A percentile compares a stretch with the other conserved stretches of the same genome.
Conservation (phyloP, 30 jellyfish, hydroid and myxozoan genomes). For the Sanderia malayensis region DNA sequence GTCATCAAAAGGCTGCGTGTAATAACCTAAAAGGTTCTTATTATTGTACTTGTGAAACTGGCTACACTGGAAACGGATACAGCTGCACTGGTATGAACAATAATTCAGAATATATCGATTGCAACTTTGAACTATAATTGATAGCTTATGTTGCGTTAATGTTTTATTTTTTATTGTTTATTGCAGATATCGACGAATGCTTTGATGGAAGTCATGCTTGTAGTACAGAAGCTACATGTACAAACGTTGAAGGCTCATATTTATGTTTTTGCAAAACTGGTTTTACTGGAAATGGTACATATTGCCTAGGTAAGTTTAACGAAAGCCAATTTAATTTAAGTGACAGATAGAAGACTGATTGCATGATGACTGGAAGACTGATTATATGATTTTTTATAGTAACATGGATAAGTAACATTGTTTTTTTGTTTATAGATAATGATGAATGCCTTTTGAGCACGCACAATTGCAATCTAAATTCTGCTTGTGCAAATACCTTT, state of each 20-base stretch:
- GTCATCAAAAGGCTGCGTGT: conserved; percentile 31
- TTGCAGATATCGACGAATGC: conserved; percentile 69
- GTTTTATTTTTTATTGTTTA: no score
- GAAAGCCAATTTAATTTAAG: no score
- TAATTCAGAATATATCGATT: no score
- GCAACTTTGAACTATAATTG: no score
- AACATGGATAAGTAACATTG: no score
- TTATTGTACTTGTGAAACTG: conserved; percentile 30
- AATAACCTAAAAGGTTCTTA: conserved; percentile 23
- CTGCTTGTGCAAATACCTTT: conserved; percentile 44
- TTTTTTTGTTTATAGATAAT: conserved; percentile 35
- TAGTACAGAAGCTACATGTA: conserved; percentile 20
- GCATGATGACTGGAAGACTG: no score
- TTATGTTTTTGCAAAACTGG: conserved; percentile 32
- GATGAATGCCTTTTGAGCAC: conserved; percentile 27
- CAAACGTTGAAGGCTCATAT: conserved; percentile 11
- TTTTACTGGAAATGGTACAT: conserved; percentile 26
- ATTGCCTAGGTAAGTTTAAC: conserved; percentile 48
- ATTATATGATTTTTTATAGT: background rate
- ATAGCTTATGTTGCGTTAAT: no score
- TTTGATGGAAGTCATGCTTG: conserved; percentile 15
- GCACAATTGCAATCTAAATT: conserved; percentile 29
- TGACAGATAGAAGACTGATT: no score
- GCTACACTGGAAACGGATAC: conserved; percentile 44
- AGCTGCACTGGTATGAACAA: background rate